Conservation (phyloP, 2,797 vertebrate genomes). For the Paramormyrops hopkinsi region DNA sequence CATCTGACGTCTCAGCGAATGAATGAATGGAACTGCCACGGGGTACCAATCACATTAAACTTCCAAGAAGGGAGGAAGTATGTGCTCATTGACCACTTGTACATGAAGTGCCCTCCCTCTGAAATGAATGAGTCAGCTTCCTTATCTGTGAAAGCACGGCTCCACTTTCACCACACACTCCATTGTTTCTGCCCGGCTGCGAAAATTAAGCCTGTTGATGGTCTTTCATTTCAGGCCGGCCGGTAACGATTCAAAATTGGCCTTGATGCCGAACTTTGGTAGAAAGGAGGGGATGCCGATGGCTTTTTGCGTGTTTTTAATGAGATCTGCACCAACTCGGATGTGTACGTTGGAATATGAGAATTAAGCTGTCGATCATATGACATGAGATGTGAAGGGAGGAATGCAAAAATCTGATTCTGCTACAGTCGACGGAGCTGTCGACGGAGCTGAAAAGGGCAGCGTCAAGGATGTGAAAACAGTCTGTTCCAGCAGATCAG, state of each 20-base stretch:
- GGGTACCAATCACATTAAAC: not conserved
- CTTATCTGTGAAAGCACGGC: not conserved
- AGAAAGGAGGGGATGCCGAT: not conserved
- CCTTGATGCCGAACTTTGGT: not conserved
- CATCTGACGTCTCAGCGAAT: not conserved
- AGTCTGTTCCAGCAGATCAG: not conserved
- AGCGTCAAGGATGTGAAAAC: not conserved
- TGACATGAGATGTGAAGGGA: not conserved
- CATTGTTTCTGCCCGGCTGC: not conserved
- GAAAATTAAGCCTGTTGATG: not conserved
- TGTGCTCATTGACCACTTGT: not conserved
- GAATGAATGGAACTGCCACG: not conserved
- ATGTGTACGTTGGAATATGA: not conserved
- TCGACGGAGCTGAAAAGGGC: not conserved
- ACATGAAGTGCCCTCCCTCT: not conserved
- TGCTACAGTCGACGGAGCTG: not conserved
- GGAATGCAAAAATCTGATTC: not conserved
- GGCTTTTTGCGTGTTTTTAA: not conserved
- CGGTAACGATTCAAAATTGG: constrained; percentile 2
- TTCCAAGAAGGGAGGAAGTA: not conserved
- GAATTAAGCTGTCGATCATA: not conserved
- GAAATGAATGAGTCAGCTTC: not conserved
- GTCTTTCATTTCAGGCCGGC: not conserved
- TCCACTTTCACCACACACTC: not conserved
- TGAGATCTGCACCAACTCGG: not conserved